Base-by-base conservation (phyloP, 2,888 invertebrate species). In the Trissolcus brochymenae region DNA sequence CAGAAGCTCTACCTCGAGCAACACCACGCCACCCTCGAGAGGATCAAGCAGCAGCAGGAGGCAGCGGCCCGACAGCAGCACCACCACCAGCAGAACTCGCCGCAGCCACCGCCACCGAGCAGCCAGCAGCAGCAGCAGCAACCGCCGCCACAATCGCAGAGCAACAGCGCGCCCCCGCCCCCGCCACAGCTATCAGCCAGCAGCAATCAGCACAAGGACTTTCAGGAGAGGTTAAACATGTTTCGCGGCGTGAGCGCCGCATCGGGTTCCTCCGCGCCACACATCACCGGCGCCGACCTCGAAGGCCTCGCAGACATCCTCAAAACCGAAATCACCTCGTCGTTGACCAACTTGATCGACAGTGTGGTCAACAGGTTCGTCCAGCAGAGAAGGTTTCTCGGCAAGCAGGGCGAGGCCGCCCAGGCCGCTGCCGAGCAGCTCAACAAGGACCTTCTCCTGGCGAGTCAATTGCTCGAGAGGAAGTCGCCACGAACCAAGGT, bases 271-370 rank as follows among this genome's bases (percentile, higher is more conserved):
- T 88, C 93, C 76, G 92, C 92, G 64, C 92, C 94, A 50, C 87
- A 86, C 71, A 92, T 93, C 82, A 93, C 94, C 1, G 94, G 94
- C 13, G 92, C 94, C 3, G 97, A 97, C 85, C 91, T 97, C 6
- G 96, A 97, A 87, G 95, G 95, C 64, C 91, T 98, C 60, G 96
- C 97, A n/a, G 96, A 97, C 85, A 94, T 95, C 66, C 91, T 98
- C 4, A 98, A 98, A 90, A 94, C 93, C 61, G 98, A 98, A 91
- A 95, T 98, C 81, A 94, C 95, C 21, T 93, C 95, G 43, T 95
- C 95, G 0, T 90, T 98, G 53, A 93, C 95, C 16, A 95, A 93
- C 81, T 91, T 97, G 53, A 95, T 98, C 81, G 98, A 98, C 89
- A 95, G 95, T 17, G 95, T 97, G 76, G 93, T 98, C 76, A 93